phyloP scores from a whole-genome alignment of 2,113 vertebrate species.

The Melanostigma gelatinosum region DNA sequence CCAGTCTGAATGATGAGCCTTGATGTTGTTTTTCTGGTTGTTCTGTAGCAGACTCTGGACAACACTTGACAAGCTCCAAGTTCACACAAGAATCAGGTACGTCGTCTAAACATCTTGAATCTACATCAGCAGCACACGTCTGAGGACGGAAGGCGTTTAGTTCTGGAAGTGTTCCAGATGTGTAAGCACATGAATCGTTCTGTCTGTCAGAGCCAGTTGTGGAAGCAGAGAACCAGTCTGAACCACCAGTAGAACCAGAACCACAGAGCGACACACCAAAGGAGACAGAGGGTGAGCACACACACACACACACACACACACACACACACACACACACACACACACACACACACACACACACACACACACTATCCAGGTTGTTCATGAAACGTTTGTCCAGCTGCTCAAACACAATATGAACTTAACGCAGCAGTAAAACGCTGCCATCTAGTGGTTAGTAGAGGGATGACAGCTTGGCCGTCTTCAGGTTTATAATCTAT shows the following conservation, averaged over 20 bases:
- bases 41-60: conserved; percentile 40
- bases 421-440: background rate
- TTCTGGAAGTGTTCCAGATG: background rate
- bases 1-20: too few species aligned
- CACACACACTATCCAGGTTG: background rate
- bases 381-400: background rate
- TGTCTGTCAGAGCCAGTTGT: background rate
- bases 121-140: background rate
- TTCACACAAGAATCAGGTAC: conserved; percentile 65
- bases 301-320: conserved; percentile 7
- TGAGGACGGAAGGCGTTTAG: background rate
- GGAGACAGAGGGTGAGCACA: conserved; percentile 21
- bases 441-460: background rate
- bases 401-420: background rate
- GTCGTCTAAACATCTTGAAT: too few species aligned
- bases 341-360: background rate
- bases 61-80: conserved; percentile 59
- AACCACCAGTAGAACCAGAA: conserved; percentile 35
- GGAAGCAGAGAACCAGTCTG: conserved; percentile 25
- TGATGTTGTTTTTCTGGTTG: background rate
- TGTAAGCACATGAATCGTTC: rapidly evolving
- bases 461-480: background rate
- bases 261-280: background rate
- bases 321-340: background rate
- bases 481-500: background rate